Conservation (phyloP, 2,888 invertebrate genomes). For the Himalopsyche anomala region DNA sequence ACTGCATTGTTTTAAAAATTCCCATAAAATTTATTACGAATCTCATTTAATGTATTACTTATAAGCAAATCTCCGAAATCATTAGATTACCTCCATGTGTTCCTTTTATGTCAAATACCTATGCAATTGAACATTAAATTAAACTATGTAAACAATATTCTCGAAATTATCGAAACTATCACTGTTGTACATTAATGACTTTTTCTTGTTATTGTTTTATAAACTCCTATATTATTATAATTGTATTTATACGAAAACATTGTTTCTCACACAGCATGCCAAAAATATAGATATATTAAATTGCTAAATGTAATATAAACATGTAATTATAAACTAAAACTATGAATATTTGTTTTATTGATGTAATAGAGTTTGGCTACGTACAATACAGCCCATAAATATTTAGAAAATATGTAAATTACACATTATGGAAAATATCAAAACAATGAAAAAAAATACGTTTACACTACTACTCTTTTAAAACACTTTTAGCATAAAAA, state of each 20-base stretch:
- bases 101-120: background rate
- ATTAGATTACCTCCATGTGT: background rate
- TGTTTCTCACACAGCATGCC: constrained; percentile 63
- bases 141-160: constrained; percentile 45
- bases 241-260: constrained; percentile 56
- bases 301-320: constrained; percentile 58
- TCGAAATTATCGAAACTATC: constrained; percentile 52
- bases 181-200: constrained; percentile 55
- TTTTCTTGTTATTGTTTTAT: constrained; percentile 60
- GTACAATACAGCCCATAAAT: no score
- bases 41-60: no score
- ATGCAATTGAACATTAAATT: background rate
- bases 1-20: no score
- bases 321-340: constrained; percentile 46
- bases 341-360: background rate
- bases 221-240: constrained; percentile 50
- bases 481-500: no score
- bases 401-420: no score
- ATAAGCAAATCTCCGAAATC: no score
- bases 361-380: background rate
- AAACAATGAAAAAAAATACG: no score
- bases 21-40: no score
- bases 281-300: constrained; percentile 62
- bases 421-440: no score
- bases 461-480: no score